phyloP scores from a whole-genome alignment of 2,113 vertebrate genomes.

The Sinocyclocheilus anophthalmus region DNA sequence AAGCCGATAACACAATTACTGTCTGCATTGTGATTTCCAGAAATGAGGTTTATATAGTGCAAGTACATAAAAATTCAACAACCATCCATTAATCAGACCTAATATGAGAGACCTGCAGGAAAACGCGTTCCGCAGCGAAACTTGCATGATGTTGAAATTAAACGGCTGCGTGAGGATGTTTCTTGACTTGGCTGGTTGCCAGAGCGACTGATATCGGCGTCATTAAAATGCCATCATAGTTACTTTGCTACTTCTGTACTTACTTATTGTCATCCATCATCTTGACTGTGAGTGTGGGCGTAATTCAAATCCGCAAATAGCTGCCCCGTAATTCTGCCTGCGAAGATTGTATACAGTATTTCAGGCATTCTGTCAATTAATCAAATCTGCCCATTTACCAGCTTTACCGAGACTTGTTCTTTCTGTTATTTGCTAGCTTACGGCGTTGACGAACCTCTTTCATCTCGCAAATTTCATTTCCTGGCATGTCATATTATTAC shows the following conservation, averaged over 20 bases:
- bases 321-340: constrained; percentile 34
- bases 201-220: constrained; percentile 43
- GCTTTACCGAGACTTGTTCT: not conserved
- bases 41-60: constrained; percentile 31
- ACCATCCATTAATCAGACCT: constrained; percentile 35
- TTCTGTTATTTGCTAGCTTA: constrained; percentile 33
- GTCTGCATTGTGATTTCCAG: constrained; percentile 30
- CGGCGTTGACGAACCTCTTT: constrained; percentile 2
- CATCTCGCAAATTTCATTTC: constrained; percentile 32
- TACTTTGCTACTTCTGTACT: constrained; percentile 49
- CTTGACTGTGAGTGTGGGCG: constrained; percentile 48
- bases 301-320: constrained; percentile 55
- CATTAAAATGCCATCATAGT: constrained; percentile 60
- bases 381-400: constrained; percentile 29
- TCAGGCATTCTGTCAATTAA: constrained; percentile 42
- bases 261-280: constrained; percentile 52
- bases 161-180: constrained; percentile 47
- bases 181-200: constrained; percentile 37
- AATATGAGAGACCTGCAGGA: constrained; percentile 22
- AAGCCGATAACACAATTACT: constrained; percentile 33
- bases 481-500: constrained; percentile 13
- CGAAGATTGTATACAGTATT: constrained; percentile 5
- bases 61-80: constrained; percentile 31
- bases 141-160: constrained; percentile 43
- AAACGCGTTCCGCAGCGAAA: constrained; percentile 32